phyloP scores from a whole-genome alignment of 2,888 invertebrate species.

The Daptonema setosum region DNA sequence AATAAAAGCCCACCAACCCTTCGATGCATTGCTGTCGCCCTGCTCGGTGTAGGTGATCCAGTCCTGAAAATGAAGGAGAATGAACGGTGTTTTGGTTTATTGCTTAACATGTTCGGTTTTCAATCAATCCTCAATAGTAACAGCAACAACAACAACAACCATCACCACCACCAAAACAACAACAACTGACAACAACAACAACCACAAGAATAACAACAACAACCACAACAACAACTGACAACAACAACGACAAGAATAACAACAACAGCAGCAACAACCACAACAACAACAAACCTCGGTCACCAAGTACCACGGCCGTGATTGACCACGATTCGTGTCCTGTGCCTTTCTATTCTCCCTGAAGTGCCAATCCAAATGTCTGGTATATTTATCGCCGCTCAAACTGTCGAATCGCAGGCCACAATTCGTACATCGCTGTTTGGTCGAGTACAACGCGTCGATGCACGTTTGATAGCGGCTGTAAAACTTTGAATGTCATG shows the following conservation, averaged over 20 bases:
- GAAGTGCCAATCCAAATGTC: conserved; percentile 97
- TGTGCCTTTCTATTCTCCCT: conserved; percentile 69
- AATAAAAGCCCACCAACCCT: conserved; percentile 4
- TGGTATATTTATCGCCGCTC: conserved; percentile 49
- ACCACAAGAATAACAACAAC: neutral
- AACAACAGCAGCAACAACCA: neutral
- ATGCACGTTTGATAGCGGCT: conserved; percentile 53
- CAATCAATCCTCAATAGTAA: neutral
- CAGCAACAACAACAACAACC: neutral
- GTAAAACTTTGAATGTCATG: conserved; percentile 18
- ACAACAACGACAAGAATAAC: neutral
- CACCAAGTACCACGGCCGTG: conserved; percentile 70
- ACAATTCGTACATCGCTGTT: conserved; percentile 86
- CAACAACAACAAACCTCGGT: conserved; percentile 20
- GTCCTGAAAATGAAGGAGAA: conserved; percentile 8
- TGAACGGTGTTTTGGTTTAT: conserved; percentile 2
- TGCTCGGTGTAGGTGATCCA: conserved; percentile 12
- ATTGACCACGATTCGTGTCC: conserved; percentile 46
- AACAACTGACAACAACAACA: neutral
- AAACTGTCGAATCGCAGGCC: conserved; percentile 59
- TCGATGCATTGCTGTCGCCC: conserved; percentile 8
- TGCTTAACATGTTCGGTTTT: too few relatives aligned
- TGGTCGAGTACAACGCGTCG: conserved; percentile 43
- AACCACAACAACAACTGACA: neutral
- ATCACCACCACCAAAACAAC: neutral